Base-by-base conservation (phyloP, 2,888 invertebrate species). In the Alloplasta piceator region DNA sequence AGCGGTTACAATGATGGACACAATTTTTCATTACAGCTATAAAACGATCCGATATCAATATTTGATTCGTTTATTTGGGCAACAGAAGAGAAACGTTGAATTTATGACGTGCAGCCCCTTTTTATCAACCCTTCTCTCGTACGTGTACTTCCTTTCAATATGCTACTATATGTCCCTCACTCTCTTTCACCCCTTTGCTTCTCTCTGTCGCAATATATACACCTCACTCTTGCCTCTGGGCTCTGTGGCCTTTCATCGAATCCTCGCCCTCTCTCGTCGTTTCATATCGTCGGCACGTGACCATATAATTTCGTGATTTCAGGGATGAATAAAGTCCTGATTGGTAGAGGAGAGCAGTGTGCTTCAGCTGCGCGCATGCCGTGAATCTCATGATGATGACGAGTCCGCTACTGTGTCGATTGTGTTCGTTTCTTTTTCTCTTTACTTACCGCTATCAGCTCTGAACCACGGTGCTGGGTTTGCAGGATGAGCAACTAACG, bases 281-380 rank as follows among this genome's bases (percentile, higher is more conserved):
- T 78, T 67, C 82, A 75, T 26, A 26, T 78, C 78, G 78, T 58
- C 52, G 76, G 77, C 83, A 83, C 84, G 84, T 83, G 84, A 87
- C 86, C 85, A 84, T 88, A 88, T 89, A 88, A 89, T 90, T 87
- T 86, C 84, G 83, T 86, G 85, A 89, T 87, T 87, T 83, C 80
- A 82, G 81, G 66, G 81, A 84, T 89, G 88, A 89, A 89, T 89
- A 88, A 88, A 87, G 86, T 86, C 85, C 86, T 89, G 89, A 90
- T 90, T 89, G 88, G 87, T 78, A 76, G 82, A 48, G 26, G 3
- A 26, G 52, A 41, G 52, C 39, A n/a, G 72, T 56, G 63, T 58
- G 48, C 48, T 63, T 64, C 26, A 26, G 52, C 66, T 60, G 61
- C 60, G 50, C 60, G 73, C 76, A 58, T 72, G 56, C 26, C 60